Evolutionary conservation across 2,113 vertebrate genomes (phyloP), one percentile per base, ranked within the genome.

Genomic region (Dolichotis patagonum): DNA sequence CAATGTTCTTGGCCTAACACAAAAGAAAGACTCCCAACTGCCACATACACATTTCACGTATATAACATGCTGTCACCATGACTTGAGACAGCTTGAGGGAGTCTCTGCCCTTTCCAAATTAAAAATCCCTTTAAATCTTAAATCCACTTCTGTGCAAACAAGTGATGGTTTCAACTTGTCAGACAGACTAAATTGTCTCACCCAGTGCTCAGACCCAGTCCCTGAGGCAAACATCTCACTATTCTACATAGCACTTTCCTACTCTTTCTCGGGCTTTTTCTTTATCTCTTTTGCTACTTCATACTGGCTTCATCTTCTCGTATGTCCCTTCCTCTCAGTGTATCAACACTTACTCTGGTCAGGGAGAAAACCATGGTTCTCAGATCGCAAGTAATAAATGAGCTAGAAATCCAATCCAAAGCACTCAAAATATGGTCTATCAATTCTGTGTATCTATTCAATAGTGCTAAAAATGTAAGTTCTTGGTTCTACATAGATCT

Each of bases 81-180:
- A 46, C 75, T n/a, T 82, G 58, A 91, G 58, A 82, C 32, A 69
- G 58, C 43, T 92, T 54, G 10, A 73, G 41, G 78, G 26, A 62
- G 17, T 85, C 85, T 81, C 81, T 78, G 82, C 16, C 65, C 17
- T 92, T 90, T 67, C 82, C 78, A 83, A 95, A 91, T 49, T 54
- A 41, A 85, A 90, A 32, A 69, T 69, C 22, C 19, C 63, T 90
- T 92, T 91, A 91, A 90, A 71, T 41, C 9, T 62, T 24, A 88
- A 89, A 83, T 75, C 32, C 43, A 41, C n/a, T 77, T 84, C 65
- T 62, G 28, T 56, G 7, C 3, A 7, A 88, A 56, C 10, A 67
- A 80, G 22, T 1, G 63, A 69, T 30, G 26, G 71, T 46, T 16
- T 54, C 73, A 65, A 30, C 19, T 6, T 52, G 35, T 32, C 78